Conservation (phyloP, 2,113 vertebrate genomes). For the Danio rerio region GRCz12tu NC_133180.1:17760001-17760500, state of each 20-base stretch:
- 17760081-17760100: not conserved
- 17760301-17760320: not conserved
- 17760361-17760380: not conserved
- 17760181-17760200: not conserved
- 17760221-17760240: slow-evolving; percentile 57
- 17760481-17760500: too few species aligned
- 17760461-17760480: too few species aligned
- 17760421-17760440: too few species aligned
- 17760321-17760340: too few species aligned
- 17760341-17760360: too few species aligned
- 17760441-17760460: too few species aligned
- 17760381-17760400: too few species aligned
- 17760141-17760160: not conserved
- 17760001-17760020: slow-evolving; percentile 3
- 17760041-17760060: not conserved
- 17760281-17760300: not conserved
- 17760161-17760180: not conserved
- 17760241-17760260: slow-evolving; percentile 24
- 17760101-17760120: not conserved
- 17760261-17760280: not conserved
- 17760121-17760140: not conserved
- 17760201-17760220: not conserved
- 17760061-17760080: not conserved
- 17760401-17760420: too few species aligned
- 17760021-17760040: not conserved